Evolutionary conservation across 2,888 invertebrate species (phyloP), one percentile per base, ranked within the genome.

Genomic region (Clivina fossor): DNA sequence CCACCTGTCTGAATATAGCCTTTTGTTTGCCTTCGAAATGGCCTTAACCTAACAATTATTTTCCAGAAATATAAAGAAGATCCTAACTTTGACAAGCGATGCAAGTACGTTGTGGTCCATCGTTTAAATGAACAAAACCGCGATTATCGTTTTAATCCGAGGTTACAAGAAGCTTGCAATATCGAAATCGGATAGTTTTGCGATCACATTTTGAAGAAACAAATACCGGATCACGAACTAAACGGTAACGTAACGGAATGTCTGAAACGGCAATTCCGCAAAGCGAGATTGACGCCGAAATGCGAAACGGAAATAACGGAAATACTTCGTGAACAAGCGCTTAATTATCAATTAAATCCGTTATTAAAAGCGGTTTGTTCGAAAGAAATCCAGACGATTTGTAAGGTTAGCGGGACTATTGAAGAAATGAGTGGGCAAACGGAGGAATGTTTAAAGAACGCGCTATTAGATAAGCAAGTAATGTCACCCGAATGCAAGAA

Each of bases 371-470:
- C 85, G 49, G 81, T 92, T 51, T 98, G 98, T 70, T 81, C 81
- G 65, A 81, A 81, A 4, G 86, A 86, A 74, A 81, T 86, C 64
- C 78, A 83, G 65, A 82, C 82, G 2, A 80, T 86, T 58, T 86
- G 86, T 71, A 73, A 77, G 54, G 69, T 74, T 8, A 76, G 74
- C 18, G 72, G 69, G 24, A 74, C 75, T 41, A 75, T 76, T 41
- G 78, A 79, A 4, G 78, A 80, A 41, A 81, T 82, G 2, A 74
- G 73, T 30, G 83, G 83, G 8, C 74, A 81, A 72, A 85, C 90
- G 0, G 90, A 94, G 71, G 96, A 97, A 74, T 98, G 98, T 74
- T 77, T 98, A 28, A 97, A 96, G 74, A 83, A 84, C 63, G 86
- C 89, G 9, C 83, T 91, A 53, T 76, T 90, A 55, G 82, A 82